These are phyloP conservation scores for Phrynosoma blainvillii DNA, from an alignment of 2,113 vertebrate species.

Conservation along the genomic window DNA sequence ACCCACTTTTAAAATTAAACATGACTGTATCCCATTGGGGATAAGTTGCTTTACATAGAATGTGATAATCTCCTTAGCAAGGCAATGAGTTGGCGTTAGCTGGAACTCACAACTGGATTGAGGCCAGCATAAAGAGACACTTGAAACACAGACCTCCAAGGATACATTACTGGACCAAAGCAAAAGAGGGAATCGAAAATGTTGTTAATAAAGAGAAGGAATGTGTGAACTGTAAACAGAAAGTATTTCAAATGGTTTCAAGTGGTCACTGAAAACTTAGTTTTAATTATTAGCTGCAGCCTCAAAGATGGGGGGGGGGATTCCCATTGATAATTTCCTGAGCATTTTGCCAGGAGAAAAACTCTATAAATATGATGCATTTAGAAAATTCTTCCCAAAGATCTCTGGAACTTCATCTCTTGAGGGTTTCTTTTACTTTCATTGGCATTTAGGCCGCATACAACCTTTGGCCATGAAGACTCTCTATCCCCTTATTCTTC, in stretches of 20 bases:
- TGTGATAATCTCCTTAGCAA: too few relatives aligned
- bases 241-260: background rate
- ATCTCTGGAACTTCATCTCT: background rate
- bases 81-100: too few relatives aligned
- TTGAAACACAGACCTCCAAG: too few relatives aligned
- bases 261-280: background rate
- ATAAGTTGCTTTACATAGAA: too few relatives aligned
- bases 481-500: background rate
- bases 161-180: too few relatives aligned
- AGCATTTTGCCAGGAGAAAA: background rate
- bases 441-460: background rate
- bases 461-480: background rate
- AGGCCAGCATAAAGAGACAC: too few relatives aligned
- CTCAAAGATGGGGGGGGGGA: too few relatives aligned
- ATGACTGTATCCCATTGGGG: too few relatives aligned
- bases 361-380: background rate
- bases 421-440: background rate
- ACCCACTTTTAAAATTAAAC: too few relatives aligned
- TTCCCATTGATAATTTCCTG: background rate
- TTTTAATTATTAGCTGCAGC: background rate
- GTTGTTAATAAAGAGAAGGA: background rate
- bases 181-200: background rate
- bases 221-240: background rate
- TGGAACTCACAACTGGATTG: too few relatives aligned
- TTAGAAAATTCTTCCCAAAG: background rate